Base-by-base conservation (phyloP, 2,797 vertebrate species). In the Cyprinodon diabolis region DNA sequence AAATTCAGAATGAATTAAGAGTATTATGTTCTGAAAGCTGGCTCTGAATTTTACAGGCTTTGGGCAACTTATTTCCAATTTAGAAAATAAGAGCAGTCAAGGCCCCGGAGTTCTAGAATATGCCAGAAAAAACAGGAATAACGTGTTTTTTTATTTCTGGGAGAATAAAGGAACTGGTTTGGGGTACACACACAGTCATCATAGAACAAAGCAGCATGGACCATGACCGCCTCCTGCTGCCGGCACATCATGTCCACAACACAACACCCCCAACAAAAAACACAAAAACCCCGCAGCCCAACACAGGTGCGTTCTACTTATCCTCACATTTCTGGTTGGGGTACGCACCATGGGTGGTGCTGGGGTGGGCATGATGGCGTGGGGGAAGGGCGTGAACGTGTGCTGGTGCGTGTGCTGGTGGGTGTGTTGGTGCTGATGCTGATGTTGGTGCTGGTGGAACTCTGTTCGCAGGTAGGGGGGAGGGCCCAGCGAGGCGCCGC, bases 351-450 rank as follows among this genome's bases (percentile, higher is more conserved):
- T 97, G 94, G 98, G 97, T 58, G 97, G 97, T 95, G 98, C 97
- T 86, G 98, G 97, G 91, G 97, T 98, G 82, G 98, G 97, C 96
- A 99, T 97, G 95, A 98, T 97, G 95, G 96, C 96, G 94, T 98
- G 97, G 71, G 97, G 97, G 90, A 98, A 99, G 68, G 98, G 98
- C 13, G 97, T 99, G 95, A 99, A 99, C 92, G 98, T 99, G 93
- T 99, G 98, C 96, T 99, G 98, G 96, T 99, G 98, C 23, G 97
- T 99, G 95, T 99, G 98, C 93, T 99, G 98, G 93, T 99, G 98
- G 11, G 97, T 98, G 95, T 99, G 98, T 95, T 99, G 98, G 94
- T 99, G 98, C 93, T 98, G 97, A 85, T 99, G 98, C 90, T 96
- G 97, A 76, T 98, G 97, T 83, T 98, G 97, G 66, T 98, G 98